Base-by-base conservation (phyloP, 2,888 invertebrate genomes). In the Melieria picta region DNA sequence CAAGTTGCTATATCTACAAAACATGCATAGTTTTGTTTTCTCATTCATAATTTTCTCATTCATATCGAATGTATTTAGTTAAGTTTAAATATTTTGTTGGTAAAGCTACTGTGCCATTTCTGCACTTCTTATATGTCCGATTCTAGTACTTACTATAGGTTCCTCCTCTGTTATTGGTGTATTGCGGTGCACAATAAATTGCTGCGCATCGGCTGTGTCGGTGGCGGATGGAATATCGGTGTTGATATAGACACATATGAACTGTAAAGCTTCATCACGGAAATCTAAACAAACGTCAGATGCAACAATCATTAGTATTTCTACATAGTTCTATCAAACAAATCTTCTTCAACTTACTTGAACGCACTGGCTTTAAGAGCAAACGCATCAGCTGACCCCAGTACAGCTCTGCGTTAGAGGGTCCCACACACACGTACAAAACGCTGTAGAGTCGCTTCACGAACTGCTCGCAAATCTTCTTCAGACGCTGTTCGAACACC, bases 381-480 rank as follows among this genome's bases (percentile, higher is more conserved):
- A 81, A 74, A 45, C 81, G 80, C 80, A 83, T 84, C 67, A 87
- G 75, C 72, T 85, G 85, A 46, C 79, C 78, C 83, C 86, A 85
- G 71, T 81, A 87, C 48, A 83, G 74, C 74, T 85, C 83, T 0
- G 86, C 83, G 79, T 85, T 84, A 71, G 74, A 75, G 50, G 80
- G 78, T 42, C 86, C 87, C 62, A 87, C 80, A 68, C 87, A 87
- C 16, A 84, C 78, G 30, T 81, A 74, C 45, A 87, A 78, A 69
- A 87, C 85, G 72, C 81, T 83, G 73, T 80, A 86, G 42, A 87
- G 78, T 7, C 84, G 83, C 65, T 78, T 80, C 11, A 84, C 78
- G 60, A 87, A 84, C 72, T 80, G 78, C 9, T 81, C 82, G 50
- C 82, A 81, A 66, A 84, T 80, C 30, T 80, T 74, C 52, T 82